Evolutionary conservation across 2,113 vertebrate genomes (phyloP), one percentile per base, ranked within the genome.

Genomic region (Butastur rufipennis): DNA sequence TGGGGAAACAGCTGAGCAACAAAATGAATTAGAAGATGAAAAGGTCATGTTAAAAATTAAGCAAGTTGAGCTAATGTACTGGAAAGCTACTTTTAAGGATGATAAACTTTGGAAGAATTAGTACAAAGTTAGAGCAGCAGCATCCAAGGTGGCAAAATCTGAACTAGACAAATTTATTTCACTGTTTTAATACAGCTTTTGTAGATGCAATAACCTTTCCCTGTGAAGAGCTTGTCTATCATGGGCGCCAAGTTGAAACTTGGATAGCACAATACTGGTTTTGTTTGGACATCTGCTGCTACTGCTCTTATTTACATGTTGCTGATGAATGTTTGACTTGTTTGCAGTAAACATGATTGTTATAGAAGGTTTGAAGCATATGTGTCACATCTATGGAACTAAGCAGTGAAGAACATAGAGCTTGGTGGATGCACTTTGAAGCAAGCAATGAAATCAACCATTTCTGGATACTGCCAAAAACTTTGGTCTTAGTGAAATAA

Each of bases 261-360:
- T 94, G 92, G 87, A 87, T 20, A 85, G 84, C 70, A 65, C 11
- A 40, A 23, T 22, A 61, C 27, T 75, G 62, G 62, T 93, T 96
- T 93, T 79, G 66, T 82, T 81, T 85, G 92, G 84, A 91, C 95
- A 96, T 96, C 96, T 96, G 91, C 83, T 95, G 81, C 74, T 90
- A 15, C 62, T 85, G 66, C 74, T 97, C 84, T 88, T 85, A 42
- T 91, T 97, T 96, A 93, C 40, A 16, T 48, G 71, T 68, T 95
- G 48, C 68, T 90, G 58, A n/a, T 68, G 73, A 91, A 91, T 26
- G 7, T 91, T 87, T 90, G 74, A 82, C 90, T 94, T 90, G 84
- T 74, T 96, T 91, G 73, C 74, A 80, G 83, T 85, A 94, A 95
- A 91, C 53, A 53, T 6, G 16, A 93, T 91, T 90, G 81, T 75